Evolutionary conservation across 2,888 invertebrate genomes (phyloP).

Genomic region (Amiota minor): DNA sequence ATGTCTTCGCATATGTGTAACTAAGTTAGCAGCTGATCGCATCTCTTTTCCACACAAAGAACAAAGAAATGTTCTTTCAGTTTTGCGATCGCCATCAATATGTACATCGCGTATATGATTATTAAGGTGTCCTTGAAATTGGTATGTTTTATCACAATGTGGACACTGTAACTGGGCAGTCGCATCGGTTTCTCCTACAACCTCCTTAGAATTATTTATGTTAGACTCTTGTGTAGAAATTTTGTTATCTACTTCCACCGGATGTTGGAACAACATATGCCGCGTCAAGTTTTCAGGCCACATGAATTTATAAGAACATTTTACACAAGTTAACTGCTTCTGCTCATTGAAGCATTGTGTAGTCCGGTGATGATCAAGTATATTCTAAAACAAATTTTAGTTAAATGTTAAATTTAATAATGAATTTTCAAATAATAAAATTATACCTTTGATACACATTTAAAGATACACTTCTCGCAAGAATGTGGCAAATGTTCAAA

Average conservation of each 20-base stretch:
- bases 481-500: conserved; percentile 75
- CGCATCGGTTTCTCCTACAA: not conserved
- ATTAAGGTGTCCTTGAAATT: conserved; percentile 58
- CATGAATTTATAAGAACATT: conserved; percentile 70
- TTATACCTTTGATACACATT: conserved; percentile 73
- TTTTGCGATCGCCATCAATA: conserved; percentile 57
- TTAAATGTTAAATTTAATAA: not conserved
- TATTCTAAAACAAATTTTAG: conserved; percentile 69
- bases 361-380: conserved; percentile 76
- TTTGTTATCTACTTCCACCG: conserved; percentile 22
- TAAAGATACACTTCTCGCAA: conserved; percentile 76
- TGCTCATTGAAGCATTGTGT: conserved; percentile 69
- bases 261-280: conserved; percentile 61
- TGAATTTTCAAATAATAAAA: not conserved
- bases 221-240: conserved; percentile 25
- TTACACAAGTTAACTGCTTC: conserved; percentile 62
- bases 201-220: not conserved
- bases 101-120: conserved; percentile 61
- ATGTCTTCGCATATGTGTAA: conserved; percentile 80
- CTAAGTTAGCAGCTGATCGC: conserved; percentile 77
- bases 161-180: conserved; percentile 72
- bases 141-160: conserved; percentile 75
- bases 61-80: conserved; percentile 75
- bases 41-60: conserved; percentile 78
- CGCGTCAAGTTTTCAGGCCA: conserved; percentile 70